These are phyloP conservation scores for Laticauda colubrina DNA, from an alignment of 2,113 vertebrate species.

Conservation along the genomic window DNA sequence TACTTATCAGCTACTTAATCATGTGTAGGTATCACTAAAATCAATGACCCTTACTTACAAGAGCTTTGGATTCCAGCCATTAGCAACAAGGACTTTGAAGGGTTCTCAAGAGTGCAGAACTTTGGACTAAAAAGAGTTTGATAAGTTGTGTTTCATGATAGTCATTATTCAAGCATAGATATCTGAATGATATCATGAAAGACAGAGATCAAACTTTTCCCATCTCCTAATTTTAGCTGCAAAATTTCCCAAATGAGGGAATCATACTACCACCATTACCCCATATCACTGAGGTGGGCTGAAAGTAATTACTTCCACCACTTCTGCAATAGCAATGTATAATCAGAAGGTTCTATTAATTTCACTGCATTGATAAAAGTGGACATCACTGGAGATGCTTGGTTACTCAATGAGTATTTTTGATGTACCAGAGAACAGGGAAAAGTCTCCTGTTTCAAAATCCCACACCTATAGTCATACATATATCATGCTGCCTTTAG, in stretches of 20 bases:
- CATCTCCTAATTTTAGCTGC: not conserved
- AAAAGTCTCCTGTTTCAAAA: not conserved
- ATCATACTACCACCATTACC: not conserved
- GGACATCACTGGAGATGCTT: not conserved
- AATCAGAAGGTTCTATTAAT: not conserved
- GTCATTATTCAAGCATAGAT: not conserved
- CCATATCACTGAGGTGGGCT: not conserved
- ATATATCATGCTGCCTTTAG: not conserved
- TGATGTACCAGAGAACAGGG: not conserved
- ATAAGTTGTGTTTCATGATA: not conserved
- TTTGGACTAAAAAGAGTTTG: not conserved
- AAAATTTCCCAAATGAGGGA: not conserved
- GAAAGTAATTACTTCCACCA: not conserved
- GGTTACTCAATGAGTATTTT: not conserved
- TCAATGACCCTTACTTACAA: constrained; percentile 13
- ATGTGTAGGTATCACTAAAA: not conserved
- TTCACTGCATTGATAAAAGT: not conserved
- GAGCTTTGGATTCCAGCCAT: constrained; percentile 9
- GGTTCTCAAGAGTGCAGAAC: not conserved
- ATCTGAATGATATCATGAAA: not conserved
- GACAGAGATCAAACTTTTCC: not conserved
- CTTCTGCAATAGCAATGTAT: not conserved
- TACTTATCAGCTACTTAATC: constrained; percentile 7
- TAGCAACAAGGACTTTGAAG: constrained; percentile 2
- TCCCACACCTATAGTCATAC: not conserved